Evolutionary conservation across 2,797 vertebrate genomes (phyloP), one percentile per base, ranked within the genome.

Genomic region (Cuniculus paca): DNA sequence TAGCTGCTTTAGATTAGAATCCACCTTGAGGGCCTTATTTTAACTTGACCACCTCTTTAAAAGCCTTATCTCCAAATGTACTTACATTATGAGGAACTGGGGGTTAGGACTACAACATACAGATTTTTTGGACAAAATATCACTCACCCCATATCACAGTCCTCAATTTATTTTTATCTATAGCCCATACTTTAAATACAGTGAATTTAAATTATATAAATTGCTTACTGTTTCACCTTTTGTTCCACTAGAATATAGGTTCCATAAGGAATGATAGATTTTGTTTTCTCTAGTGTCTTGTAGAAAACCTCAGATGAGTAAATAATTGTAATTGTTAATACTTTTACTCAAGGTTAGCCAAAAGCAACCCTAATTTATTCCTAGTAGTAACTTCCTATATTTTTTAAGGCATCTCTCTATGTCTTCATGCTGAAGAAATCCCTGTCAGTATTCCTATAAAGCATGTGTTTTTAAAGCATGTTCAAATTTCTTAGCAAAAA

Each of bases 401-500:
- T 63, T 88, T 96, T 74, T 9, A 80, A 48, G 7, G 4, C 9
- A 72, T 74, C 85, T 20, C n/a, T 79, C 92, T 13, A 80, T 58
- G 80, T 89, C 52, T 95, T 81, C 60, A 82, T 63, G 9, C 74
- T 81, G 6, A 94, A 86, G 45, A 72, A 88, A 95, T 52, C 10
- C 36, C 36, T 78, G 2, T 50, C 60, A 81, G 19, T 88, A 85
- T 87, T 91, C 56, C 3, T 91, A 14, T 87, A 85, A 88, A 82
- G 50, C 83, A 48, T 92, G 48, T 8, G 88, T 95, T 93, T 94
- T 93, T 88, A 87, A 92, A 48, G 60, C 88, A 28, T 72, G 17
- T 77, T 93, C 39, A 19, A 83, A 45, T 92, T 94, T 95, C 65
- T 94, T 93, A 77, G 78, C 36, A 90, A 63, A 94, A 95, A 91